These are phyloP conservation scores for Urocyon cinereoargenteus DNA, from an alignment of 2,797 vertebrate species.

Conservation along the genomic window DNA sequence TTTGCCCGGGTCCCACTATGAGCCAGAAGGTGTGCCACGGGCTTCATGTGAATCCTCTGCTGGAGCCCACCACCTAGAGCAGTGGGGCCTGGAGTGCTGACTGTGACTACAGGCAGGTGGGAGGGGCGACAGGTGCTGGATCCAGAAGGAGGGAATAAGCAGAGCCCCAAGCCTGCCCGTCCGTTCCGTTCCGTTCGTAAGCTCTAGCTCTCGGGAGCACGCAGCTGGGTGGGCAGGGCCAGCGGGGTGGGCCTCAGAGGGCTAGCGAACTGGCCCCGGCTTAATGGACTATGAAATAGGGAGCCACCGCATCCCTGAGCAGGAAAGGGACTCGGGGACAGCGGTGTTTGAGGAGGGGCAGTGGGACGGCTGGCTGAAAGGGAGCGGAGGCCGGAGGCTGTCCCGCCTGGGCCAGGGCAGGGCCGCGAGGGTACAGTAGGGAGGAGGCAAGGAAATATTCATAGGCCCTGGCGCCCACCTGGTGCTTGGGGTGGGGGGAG, in stretches of 20 bases:
- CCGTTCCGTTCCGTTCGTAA: background rate
- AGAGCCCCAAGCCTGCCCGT: background rate
- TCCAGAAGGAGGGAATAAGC: background rate
- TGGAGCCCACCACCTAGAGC: background rate
- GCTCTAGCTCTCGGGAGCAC: background rate
- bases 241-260: background rate
- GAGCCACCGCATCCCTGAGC: background rate
- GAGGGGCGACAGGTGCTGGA: background rate
- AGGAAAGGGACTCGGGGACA: background rate
- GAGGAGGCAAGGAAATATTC: slow-evolving; percentile 37
- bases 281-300: background rate
- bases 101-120: background rate
- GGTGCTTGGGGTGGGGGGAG: background rate
- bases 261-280: background rate
- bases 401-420: background rate
- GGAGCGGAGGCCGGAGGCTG: background rate
- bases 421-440: background rate
- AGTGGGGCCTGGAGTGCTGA: background rate
- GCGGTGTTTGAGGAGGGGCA: background rate
- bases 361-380: background rate
- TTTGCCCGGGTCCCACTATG: background rate
- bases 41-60: background rate
- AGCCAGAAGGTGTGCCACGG: background rate
- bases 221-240: background rate
- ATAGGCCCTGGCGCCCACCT: slow-evolving; percentile 8